These are phyloP conservation scores for Lepidurus arcticus DNA, from an alignment of 1,140 invertebrate species.

Conservation along the genomic window DNA sequence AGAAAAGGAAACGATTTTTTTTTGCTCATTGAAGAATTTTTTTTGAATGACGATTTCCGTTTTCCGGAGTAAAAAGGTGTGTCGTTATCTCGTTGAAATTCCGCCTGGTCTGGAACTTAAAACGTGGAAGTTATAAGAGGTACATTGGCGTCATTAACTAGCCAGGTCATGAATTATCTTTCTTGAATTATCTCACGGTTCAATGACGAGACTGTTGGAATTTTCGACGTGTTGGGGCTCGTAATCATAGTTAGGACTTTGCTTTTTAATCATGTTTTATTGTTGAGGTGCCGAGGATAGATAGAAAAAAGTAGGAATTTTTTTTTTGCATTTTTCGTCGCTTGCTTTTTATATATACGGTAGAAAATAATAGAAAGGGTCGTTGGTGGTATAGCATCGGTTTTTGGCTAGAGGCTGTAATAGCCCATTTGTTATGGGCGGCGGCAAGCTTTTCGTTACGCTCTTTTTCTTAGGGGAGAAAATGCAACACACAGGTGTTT, in stretches of 20 bases:
- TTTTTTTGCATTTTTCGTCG: background rate
- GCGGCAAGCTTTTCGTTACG: conserved; percentile 20
- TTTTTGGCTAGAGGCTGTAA: conserved; percentile 21
- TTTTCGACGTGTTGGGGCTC: background rate
- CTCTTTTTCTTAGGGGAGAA: conserved; percentile 18
- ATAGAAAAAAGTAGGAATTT: background rate
- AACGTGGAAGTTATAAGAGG: background rate
- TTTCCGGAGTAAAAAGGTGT: conserved; percentile 5
- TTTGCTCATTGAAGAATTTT: background rate
- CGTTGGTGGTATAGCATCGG: conserved; percentile 13
- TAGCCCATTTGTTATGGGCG: conserved; percentile 21
- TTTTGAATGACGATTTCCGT: background rate
- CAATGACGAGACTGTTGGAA: conserved; percentile 1
- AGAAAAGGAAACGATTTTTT: background rate
- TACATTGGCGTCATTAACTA: background rate
- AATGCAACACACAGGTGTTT: conserved; percentile 21
- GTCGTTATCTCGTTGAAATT: conserved; percentile 13
- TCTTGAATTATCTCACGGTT: conserved; percentile 13
- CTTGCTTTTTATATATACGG: background rate
- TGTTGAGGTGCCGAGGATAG: background rate
- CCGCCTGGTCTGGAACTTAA: background rate
- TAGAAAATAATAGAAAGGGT: conserved; percentile 19
- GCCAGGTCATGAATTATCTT: background rate
- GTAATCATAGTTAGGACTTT: background rate
- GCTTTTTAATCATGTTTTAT: background rate